A percentile compares a stretch with the other conserved stretches of the same genome.
Evolutionary conservation across 2,888 invertebrate species (phyloP).

Genomic region (Hecatera dysodea): DNA sequence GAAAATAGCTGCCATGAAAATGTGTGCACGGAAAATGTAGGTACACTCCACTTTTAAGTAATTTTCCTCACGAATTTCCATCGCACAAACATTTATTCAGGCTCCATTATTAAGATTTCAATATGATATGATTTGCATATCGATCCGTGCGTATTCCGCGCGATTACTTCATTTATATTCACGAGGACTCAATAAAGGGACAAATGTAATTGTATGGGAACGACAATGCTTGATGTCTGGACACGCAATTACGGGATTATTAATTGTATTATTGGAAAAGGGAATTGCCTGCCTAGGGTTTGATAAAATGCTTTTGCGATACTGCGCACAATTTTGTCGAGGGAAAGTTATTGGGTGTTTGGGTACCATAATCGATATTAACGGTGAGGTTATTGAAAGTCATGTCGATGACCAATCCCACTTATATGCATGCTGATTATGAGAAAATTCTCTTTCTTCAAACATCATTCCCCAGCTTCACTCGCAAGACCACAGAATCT

Average conservation of each 20-base stretch:
- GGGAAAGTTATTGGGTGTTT: not conserved
- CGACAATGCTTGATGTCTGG: conserved; percentile 7
- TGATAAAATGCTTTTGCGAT: not conserved
- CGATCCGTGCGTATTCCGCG: conserved; percentile 22
- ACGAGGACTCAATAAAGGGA: conserved; percentile 58
- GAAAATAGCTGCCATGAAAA: not conserved
- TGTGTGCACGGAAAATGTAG: not conserved
- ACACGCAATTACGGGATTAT: conserved; percentile 33
- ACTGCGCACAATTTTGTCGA: not conserved
- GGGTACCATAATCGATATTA: not conserved
- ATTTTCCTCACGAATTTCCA: conserved; percentile 14
- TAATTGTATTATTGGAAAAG: conserved; percentile 33
- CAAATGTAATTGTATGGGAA: conserved; percentile 45
- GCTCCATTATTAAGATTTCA: conserved; percentile 57
- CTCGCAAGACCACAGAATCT: no score
- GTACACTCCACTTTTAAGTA: not conserved
- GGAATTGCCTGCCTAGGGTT: not conserved
- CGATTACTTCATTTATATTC: conserved; percentile 64
- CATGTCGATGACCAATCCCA: no score
- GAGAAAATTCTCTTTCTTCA: no score
- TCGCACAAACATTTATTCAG: conserved; percentile 42
- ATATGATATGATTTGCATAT: conserved; percentile 62
- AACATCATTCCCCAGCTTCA: no score
- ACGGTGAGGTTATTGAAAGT: not conserved
- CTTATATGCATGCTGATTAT: no score